phyloP scores from a whole-genome alignment of 1,140 invertebrate genomes.

The Drosophila nasuta region DNA sequence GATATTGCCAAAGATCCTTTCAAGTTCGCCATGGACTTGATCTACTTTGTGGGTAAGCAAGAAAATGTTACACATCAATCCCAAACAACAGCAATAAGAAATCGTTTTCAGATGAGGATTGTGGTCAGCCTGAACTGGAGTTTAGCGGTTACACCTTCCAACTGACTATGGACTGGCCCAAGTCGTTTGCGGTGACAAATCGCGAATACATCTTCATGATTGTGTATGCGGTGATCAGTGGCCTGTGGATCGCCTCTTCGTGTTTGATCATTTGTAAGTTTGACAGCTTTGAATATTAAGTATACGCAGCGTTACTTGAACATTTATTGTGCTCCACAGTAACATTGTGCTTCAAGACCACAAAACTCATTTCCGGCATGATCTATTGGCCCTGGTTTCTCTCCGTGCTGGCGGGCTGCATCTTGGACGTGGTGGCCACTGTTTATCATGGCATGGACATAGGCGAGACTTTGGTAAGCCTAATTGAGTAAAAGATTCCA shows the following conservation, averaged over 20 bases:
- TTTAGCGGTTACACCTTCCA: rapidly evolving
- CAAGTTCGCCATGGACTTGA: conserved; percentile 69
- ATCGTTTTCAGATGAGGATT: conserved; percentile 40
- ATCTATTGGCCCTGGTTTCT: conserved; percentile 82
- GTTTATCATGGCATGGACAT: conserved; percentile 71
- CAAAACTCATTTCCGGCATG: conserved; percentile 67
- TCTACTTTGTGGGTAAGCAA: conserved; percentile 71
- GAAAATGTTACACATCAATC: background rate
- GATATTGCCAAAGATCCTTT: conserved; percentile 61
- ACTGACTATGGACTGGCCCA: conserved; percentile 48
- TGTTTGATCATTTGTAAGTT: conserved; percentile 67
- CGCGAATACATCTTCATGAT: conserved; percentile 74
- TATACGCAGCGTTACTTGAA: background rate
- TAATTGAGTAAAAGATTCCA: background rate
- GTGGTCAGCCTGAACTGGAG: conserved; percentile 37
- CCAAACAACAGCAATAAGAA: background rate
- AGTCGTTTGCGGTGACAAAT: conserved; percentile 60
- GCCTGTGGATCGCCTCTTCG: conserved; percentile 72
- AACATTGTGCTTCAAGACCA: conserved; percentile 70
- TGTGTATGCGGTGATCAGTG: conserved; percentile 73
- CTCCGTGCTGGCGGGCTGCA: conserved; percentile 61
- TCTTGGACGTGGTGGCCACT: conserved; percentile 75
- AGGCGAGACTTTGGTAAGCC: conserved; percentile 58
- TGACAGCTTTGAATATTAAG: too few relatives aligned
- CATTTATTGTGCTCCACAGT: conserved; percentile 29